Base-by-base conservation (phyloP, 2,888 invertebrate species). In the Dorcus parallelipipedus region DNA sequence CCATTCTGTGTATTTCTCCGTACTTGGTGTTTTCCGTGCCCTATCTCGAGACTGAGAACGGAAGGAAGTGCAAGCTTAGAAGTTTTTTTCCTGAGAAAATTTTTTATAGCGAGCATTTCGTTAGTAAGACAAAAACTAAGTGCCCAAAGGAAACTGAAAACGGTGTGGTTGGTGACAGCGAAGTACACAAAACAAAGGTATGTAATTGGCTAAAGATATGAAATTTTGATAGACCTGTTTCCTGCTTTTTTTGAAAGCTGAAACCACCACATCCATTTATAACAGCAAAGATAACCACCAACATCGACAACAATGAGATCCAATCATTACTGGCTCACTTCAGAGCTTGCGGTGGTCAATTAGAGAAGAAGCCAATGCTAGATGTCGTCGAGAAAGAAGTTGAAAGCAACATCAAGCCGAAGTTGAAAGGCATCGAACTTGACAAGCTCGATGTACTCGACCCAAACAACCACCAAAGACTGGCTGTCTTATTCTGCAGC, bases 401-500 rank as follows among this genome's bases (percentile, higher is more conserved):
- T 3, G 71, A 73, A 49, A 62, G 67, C 3, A 55, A 69, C 67
- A 48, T 76, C 72, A 66, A 69, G 65, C 7, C 73, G 38, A 62
- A 61, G 38, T 54, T 61, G 63, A 67, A 48, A 54, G 55, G 26
- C 61, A 42, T 39, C 9, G 55, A 59, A 40, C 43, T 54, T 3
- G 58, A 58, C 52, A 64, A 65, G 49, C 64, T 72, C 17, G 94
- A 95, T 75, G 91, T 91, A 1, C 78, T 94, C 20, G 89, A 92
- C 67, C 88, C 91, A 0, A 84, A 84, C 61, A 89, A 89, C 75
- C 94, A 94, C 73, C 97, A 98, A 79, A 83, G 89, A 49, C 80
- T 98, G 50, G 88, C 93, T 4, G 90, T 98, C 39, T 81, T 97
- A 56, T 91, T 97, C 73, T 97, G 94, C 74, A 95, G 94, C 73